phyloP scores from a whole-genome alignment of 2,888 invertebrate species.

The Ophioninae sp. region DNA sequence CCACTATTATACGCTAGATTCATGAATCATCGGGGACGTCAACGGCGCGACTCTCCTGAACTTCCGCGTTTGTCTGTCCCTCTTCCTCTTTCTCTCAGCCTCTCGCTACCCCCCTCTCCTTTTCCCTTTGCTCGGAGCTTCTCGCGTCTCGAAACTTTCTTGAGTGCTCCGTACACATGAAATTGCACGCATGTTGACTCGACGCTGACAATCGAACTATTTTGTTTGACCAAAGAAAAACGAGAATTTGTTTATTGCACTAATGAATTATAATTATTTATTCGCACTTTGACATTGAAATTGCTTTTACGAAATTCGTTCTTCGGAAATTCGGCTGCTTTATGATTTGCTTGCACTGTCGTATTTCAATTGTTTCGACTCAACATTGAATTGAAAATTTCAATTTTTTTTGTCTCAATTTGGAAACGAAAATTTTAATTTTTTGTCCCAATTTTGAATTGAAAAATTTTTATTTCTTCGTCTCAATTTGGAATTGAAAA shows the following conservation, averaged over 20 bases:
- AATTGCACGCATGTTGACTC: slow-evolving; percentile 7
- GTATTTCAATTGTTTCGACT: too few relatives aligned
- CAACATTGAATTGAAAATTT: too few relatives aligned
- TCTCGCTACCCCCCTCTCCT: neutral
- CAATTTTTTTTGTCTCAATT: too few relatives aligned
- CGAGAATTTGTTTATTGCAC: neutral
- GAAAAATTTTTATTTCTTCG: too few relatives aligned
- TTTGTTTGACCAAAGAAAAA: neutral
- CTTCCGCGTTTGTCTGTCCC: slow-evolving; percentile 53
- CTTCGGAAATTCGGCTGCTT: neutral
- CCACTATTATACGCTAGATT: slow-evolving; percentile 56
- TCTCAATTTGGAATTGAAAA: too few relatives aligned
- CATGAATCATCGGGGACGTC: slow-evolving; percentile 60
- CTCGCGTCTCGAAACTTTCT: slow-evolving; percentile 19
- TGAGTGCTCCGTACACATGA: neutral
- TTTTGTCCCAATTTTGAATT: too few relatives aligned
- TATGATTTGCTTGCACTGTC: too few relatives aligned
- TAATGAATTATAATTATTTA: neutral
- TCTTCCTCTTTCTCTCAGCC: neutral
- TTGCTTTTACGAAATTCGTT: neutral
- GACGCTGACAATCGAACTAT: neutral
- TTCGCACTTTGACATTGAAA: neutral
- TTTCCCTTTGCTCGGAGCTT: slow-evolving; percentile 20
- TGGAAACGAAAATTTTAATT: too few relatives aligned
- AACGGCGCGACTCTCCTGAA: slow-evolving; percentile 48